Conservation (phyloP, 2,113 vertebrate species). For the Elephas maximus region DNA sequence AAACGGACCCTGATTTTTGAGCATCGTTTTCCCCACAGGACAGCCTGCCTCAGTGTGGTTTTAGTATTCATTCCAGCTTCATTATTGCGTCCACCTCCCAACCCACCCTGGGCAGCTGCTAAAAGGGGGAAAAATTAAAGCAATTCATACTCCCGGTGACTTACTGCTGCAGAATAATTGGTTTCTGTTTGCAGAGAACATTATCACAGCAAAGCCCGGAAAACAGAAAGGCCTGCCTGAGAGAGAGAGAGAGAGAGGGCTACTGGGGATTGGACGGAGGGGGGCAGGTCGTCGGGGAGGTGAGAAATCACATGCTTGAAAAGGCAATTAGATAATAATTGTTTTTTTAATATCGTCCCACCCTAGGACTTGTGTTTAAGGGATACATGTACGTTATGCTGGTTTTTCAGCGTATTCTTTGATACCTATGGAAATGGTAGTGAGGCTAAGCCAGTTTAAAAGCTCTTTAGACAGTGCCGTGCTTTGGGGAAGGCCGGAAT, state of each 20-base stretch:
- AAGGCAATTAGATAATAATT: conserved; percentile 75
- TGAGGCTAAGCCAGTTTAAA: conserved; percentile 91
- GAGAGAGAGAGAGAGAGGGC: not conserved
- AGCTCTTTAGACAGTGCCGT: conserved; percentile 87
- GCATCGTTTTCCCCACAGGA: conserved; percentile 71
- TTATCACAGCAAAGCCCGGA: conserved; percentile 65
- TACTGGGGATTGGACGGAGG: conserved; percentile 37
- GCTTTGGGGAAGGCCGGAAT: conserved; percentile 86
- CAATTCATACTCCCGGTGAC: conserved; percentile 85
- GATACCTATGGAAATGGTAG: conserved; percentile 95
- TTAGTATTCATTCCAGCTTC: conserved; percentile 82
- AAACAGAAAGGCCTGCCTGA: conserved; percentile 63
- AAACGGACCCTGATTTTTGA: conserved; percentile 76
- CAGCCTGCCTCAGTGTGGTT: conserved; percentile 64
- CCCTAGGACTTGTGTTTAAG: conserved; percentile 68
- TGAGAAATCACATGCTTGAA: conserved; percentile 45
- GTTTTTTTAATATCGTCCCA: conserved; percentile 35
- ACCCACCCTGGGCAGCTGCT: conserved; percentile 86
- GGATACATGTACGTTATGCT: conserved; percentile 58
- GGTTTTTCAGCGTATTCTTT: conserved; percentile 86
- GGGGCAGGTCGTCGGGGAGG: not conserved
- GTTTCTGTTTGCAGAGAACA: conserved; percentile 78
- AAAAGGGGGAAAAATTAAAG: conserved; percentile 79
- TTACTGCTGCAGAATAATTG: conserved; percentile 82
- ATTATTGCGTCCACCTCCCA: conserved; percentile 80